Conservation (phyloP, 2,797 vertebrate genomes). For the Sebastes trivittatus region DNA sequence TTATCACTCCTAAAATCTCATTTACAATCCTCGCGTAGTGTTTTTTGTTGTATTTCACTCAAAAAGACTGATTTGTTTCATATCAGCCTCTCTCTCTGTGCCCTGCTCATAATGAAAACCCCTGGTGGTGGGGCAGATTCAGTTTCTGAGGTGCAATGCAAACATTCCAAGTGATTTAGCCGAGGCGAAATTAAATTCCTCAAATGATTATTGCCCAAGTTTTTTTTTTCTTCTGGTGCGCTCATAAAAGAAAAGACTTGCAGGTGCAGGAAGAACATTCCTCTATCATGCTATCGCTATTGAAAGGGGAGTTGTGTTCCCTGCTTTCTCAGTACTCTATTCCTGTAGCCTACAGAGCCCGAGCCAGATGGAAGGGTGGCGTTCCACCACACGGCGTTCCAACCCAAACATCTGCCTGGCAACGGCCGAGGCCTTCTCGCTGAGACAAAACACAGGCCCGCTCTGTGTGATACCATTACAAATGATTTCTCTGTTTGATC, state of each 20-base stretch:
- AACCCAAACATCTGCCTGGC: slow-evolving; percentile 80
- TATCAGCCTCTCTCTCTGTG: slow-evolving; percentile 20
- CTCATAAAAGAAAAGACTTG: slow-evolving; percentile 68
- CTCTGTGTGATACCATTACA: slow-evolving; percentile 56
- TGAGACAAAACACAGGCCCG: slow-evolving; percentile 67
- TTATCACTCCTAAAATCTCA: slow-evolving; percentile 9
- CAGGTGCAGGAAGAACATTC: slow-evolving; percentile 75
- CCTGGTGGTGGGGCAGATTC: slow-evolving; percentile 10
- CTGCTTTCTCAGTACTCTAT: slow-evolving; percentile 75
- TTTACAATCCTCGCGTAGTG: slow-evolving; percentile 17
- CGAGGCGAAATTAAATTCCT: slow-evolving; percentile 77
- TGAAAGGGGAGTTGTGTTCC: slow-evolving; percentile 66
- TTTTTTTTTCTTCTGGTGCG: slow-evolving; percentile 30
- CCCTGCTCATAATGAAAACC: slow-evolving; percentile 51
- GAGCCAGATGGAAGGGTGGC: slow-evolving; percentile 73
- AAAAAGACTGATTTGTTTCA: slow-evolving; percentile 11
- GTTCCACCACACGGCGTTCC: slow-evolving; percentile 67
- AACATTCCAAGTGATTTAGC: slow-evolving; percentile 73
- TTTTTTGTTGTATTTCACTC: slow-evolving; percentile 40
- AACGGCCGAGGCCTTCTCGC: slow-evolving; percentile 47
- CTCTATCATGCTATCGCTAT: slow-evolving; percentile 50
- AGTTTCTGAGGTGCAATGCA: slow-evolving; percentile 62
- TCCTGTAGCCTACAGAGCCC: slow-evolving; percentile 62
- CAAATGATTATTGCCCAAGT: slow-evolving; percentile 73
- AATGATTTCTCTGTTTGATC: slow-evolving; percentile 65